Base-by-base conservation (phyloP, 2,797 vertebrate species). In the Hoplostethus atlanticus region DNA sequence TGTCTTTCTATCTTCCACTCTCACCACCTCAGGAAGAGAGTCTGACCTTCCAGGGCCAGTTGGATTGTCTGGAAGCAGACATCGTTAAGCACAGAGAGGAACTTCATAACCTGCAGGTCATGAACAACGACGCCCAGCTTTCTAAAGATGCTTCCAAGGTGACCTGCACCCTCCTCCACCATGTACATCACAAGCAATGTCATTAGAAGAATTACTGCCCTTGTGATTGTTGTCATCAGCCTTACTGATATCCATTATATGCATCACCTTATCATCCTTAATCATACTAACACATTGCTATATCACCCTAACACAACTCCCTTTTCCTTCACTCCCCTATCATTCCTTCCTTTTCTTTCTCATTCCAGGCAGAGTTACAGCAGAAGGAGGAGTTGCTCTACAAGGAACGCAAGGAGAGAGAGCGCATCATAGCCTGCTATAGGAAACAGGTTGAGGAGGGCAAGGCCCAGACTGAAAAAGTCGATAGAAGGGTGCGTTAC, bases 91-190 rank as follows among this genome's bases (percentile, higher is more conserved):
- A 93, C 57, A 93, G 85, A 65, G 89, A 94, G 13, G 94, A 96
- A 79, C 89, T 96, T 16, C 78, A 80, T 28, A 87, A 92, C 6
- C 91, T 97, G 84, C 92, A 95, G 53, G 66, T 58, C 40, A 92
- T 95, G 89, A 95, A 94, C 64, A 89, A 76, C 0, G 91, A 94
- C 0, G 95, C 96, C 0, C 87, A 94, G 71, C 85, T 91, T 0
- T 92, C 93, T 11, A 94, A 92, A 79, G 93, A 96, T 30, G 47
- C 81, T 1, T 91, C 95, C 10, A 95, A 95, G 95, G 96, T 97
- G 87, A 84, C 1, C 53, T 25, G 2, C 21, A 46, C 6, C 16
- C 13, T 54, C 15, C 7, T 48, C n/a, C 17, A 25, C 4, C 4
- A 17, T 38, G 2, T n/a, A 50, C 47, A 50, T 50, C 8, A 25